Conservation (phyloP, 2,113 vertebrate species). For the Archilochus colubris region DNA sequence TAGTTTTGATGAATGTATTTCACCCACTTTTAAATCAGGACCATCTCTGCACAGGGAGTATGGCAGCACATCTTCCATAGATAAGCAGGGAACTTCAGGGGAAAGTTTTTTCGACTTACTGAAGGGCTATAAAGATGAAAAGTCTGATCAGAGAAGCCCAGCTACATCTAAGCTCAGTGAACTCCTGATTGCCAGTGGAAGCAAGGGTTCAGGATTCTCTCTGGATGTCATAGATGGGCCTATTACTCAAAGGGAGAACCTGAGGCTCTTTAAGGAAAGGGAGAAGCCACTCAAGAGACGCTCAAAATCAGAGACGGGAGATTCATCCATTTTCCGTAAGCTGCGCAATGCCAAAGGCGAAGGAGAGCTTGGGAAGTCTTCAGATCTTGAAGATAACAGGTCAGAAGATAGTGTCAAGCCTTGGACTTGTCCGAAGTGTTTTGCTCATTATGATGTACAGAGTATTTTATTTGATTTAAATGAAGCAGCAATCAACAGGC, state of each 20-base stretch:
- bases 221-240: constrained; percentile 87
- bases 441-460: constrained; percentile 94
- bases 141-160: constrained; percentile 84
- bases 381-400: constrained; percentile 88
- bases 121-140: constrained; percentile 90
- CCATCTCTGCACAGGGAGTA: constrained; percentile 93
- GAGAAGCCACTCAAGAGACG: constrained; percentile 94
- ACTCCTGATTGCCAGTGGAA: constrained; percentile 83
- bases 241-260: constrained; percentile 84
- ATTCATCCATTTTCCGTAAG: constrained; percentile 95
- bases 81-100: constrained; percentile 91
- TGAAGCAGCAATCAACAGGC: constrained; percentile 85
- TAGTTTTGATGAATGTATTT: constrained; percentile 90
- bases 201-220: constrained; percentile 81
- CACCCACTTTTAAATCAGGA: constrained; percentile 85
- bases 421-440: constrained; percentile 92
- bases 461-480: constrained; percentile 94
- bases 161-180: constrained; percentile 86
- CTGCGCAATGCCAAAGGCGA: constrained; percentile 90
- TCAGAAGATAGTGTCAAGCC: constrained; percentile 86
- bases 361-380: constrained; percentile 82
- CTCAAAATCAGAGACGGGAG: constrained; percentile 93
- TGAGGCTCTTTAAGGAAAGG: constrained; percentile 90
- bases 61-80: constrained; percentile 97
- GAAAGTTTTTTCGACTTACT: constrained; percentile 93